Evolutionary conservation across 2,797 vertebrate species (phyloP), one percentile per base, ranked within the genome.

Genomic region (Parauchenoglanis ngamensis): DNA sequence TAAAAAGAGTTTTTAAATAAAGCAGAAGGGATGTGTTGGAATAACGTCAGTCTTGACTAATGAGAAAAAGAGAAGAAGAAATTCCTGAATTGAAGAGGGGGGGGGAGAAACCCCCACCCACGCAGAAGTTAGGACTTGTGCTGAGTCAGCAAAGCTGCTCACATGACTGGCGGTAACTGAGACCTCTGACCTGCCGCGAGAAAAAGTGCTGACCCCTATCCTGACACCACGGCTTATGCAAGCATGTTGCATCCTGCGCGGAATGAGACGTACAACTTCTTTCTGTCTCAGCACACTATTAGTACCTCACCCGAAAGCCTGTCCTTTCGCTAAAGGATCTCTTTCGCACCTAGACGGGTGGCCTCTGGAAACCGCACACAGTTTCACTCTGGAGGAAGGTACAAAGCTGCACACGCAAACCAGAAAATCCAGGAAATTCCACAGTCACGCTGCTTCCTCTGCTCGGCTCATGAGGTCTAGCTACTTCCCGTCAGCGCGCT

Each of bases 121-220:
- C 12, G 57, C 46, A 28, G 6, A 49, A 5, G 13, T 15, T n/a
- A n/a, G 2, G 40, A 65, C n/a, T 40, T 78, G 52, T 73, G 91
- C 92, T 88, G 85, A 93, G 84, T 93, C 92, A 94, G 93, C 89
- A 67, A 44, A 49, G 63, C 40, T 28, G 86, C 91, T 96, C 95
- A 95, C 94, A 95, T 95, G 95, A 93, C 91, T 15, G 76, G 40
- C 89, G 89, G 82, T 84, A 90, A 84, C 85, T 89, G 89, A 90
- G 92, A 94, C 93, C 94, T 93, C 93, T 94, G 90, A 94, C 94
- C 90, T 84, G 89, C 79, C 90, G 86, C 83, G 59, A 19, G 84
- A 52, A 67, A 84, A 3, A 89, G 12, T 91, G 95, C 93, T 94
- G 95, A 95, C 91, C 91, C 3, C 83, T 86, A 68, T 90, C 82